Percentiles rank a stretch among this genome's conserved stretches.
These are phyloP conservation scores for Mus caroli DNA, from an alignment of 2,797 vertebrate species.

Conservation along the genomic window DNA sequence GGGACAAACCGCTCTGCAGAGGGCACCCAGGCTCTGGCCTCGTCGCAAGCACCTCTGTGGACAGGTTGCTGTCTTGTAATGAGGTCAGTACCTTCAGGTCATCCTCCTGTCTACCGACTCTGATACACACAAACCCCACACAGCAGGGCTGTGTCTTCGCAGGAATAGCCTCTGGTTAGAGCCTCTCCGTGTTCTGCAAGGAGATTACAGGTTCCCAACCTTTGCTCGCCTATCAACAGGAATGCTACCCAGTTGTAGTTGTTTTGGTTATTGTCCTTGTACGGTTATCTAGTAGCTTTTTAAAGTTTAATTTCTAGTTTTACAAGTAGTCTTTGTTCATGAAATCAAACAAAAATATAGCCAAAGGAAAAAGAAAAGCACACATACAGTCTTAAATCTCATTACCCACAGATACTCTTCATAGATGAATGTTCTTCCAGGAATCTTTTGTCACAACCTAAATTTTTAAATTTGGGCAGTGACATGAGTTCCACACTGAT, in stretches of 20 bases:
- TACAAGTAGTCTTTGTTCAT: not conserved
- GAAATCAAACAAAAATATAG: not conserved
- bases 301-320: not conserved
- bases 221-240: not conserved
- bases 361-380: not conserved
- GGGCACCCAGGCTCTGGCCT: not conserved
- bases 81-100: not conserved
- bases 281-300: not conserved
- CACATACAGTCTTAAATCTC: not conserved
- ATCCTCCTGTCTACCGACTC: not conserved
- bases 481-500: constrained; percentile 56
- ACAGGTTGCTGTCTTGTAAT: not conserved
- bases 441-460: constrained; percentile 51
- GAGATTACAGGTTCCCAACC: not conserved
- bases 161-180: rapidly evolving
- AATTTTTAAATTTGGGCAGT: constrained; percentile 25
- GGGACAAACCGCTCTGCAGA: not conserved
- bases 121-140: not conserved
- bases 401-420: not conserved
- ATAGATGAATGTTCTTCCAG: not conserved
- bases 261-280: too few relatives aligned
- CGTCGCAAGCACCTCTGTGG: rapidly evolving
- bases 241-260: not conserved
- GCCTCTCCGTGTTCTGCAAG: not conserved
- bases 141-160: not conserved